A percentile compares a stretch with the other conserved stretches of the same genome.
phyloP scores from a whole-genome alignment of 2,797 vertebrate genomes.

The Argya squamiceps region DNA sequence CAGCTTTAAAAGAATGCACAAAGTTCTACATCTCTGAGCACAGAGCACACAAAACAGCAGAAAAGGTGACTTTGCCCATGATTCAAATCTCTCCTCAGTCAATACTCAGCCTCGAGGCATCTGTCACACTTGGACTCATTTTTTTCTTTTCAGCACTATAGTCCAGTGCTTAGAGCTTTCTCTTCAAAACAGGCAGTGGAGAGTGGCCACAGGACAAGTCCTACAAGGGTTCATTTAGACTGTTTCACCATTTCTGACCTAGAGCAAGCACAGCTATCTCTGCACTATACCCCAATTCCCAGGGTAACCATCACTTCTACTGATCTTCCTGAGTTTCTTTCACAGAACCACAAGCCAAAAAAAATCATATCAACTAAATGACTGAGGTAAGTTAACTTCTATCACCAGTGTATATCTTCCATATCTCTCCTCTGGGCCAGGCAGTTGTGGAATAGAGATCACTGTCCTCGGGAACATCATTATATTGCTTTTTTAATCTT shows the following conservation, averaged over 20 bases:
- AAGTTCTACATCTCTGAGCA: neutral
- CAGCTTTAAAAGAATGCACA: neutral
- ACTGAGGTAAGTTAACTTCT: neutral
- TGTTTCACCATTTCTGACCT: neutral
- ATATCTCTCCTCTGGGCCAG: neutral
- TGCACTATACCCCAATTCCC: no score
- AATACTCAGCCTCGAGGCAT: neutral
- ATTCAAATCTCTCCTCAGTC: neutral
- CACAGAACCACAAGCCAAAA: neutral
- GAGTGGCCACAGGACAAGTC: neutral
- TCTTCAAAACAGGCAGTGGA: neutral
- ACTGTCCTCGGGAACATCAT: neutral
- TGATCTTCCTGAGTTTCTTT: neutral
- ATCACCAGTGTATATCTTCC: neutral
- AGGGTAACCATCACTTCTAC: neutral
- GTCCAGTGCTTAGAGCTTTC: neutral
- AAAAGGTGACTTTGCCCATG: neutral
- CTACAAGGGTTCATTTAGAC: neutral
- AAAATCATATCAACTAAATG: neutral
- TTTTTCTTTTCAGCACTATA: neutral
- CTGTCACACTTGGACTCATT: neutral
- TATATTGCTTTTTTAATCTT: neutral
- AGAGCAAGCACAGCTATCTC: neutral
- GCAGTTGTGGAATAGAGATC: neutral
- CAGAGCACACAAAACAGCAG: neutral